These are phyloP conservation scores for Sinocyclocheilus anophthalmus DNA, from an alignment of 2,113 vertebrate genomes.

Conservation along the genomic window DNA sequence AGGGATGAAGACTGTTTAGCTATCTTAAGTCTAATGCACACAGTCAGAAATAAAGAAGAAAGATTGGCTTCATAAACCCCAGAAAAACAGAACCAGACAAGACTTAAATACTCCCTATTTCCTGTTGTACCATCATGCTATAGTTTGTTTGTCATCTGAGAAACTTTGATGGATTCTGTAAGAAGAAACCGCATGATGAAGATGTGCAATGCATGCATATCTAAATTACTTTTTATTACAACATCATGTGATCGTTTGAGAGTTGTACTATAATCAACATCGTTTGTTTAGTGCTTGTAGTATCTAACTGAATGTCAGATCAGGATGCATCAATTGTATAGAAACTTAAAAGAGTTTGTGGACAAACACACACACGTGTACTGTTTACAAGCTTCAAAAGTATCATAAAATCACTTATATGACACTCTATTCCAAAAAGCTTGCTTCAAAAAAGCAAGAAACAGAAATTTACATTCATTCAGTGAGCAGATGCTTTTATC, in stretches of 20 bases:
- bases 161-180: neutral
- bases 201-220: neutral
- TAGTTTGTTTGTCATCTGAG: slow-evolving; percentile 68
- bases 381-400: neutral
- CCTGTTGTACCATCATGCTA: slow-evolving; percentile 52
- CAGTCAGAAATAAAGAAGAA: slow-evolving; percentile 45
- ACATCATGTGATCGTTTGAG: neutral
- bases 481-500: neutral
- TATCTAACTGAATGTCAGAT: neutral
- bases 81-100: slow-evolving; percentile 71
- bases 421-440: neutral
- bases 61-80: slow-evolving; percentile 59
- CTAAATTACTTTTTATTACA: slow-evolving; percentile 7
- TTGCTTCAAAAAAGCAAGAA: too few relatives aligned
- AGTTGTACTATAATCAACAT: neutral
- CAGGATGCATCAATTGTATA: neutral
- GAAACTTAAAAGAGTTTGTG: neutral
- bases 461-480: neutral
- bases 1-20: slow-evolving; percentile 66
- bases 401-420: neutral
- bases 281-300: neutral
- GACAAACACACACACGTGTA: neutral
- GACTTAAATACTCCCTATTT: slow-evolving; percentile 59
- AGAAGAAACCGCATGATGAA: slow-evolving; percentile 8
- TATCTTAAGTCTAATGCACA: slow-evolving; percentile 66